Conservation (phyloP, 2,797 vertebrate species). For the Apogon hyalosoma region DNA sequence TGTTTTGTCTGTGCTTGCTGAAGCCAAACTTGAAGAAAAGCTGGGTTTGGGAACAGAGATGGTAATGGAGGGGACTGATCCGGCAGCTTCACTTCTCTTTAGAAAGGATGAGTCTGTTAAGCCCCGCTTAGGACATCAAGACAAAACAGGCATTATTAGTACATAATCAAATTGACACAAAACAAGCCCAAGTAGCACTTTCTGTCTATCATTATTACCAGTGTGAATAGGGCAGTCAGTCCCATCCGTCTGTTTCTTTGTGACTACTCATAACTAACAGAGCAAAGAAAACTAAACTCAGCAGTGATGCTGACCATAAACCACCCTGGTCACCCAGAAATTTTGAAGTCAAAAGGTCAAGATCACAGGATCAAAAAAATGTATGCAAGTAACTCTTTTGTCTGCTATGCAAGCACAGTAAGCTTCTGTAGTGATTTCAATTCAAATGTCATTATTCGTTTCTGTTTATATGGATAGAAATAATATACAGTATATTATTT, state of each 20-base stretch:
- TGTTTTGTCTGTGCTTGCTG: conserved; percentile 63
- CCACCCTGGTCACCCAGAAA: too few species aligned
- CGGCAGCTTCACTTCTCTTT: conserved; percentile 75
- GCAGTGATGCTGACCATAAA: too few species aligned
- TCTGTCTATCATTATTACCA: background rate
- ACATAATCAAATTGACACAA: background rate
- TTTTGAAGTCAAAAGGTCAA: too few species aligned
- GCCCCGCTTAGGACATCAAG: conserved; percentile 67
- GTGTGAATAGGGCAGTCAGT: too few species aligned
- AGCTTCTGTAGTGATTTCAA: too few species aligned
- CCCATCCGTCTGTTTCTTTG: too few species aligned
- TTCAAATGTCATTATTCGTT: too few species aligned
- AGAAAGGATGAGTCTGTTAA: conserved; percentile 74
- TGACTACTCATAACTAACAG: too few species aligned
- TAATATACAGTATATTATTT: background rate
- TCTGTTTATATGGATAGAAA: background rate
- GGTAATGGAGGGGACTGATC: conserved; percentile 66
- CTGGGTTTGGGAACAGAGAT: conserved; percentile 78
- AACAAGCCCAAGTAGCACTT: background rate
- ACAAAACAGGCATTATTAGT: background rate
- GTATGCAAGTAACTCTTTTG: too few species aligned
- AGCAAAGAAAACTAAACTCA: too few species aligned
- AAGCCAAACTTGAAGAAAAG: conserved; percentile 49
- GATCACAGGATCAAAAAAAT: too few species aligned
- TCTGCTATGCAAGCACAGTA: too few species aligned